Evolutionary conservation across 2,888 invertebrate species (phyloP).

Genomic region (Tenthredo notha): DNA sequence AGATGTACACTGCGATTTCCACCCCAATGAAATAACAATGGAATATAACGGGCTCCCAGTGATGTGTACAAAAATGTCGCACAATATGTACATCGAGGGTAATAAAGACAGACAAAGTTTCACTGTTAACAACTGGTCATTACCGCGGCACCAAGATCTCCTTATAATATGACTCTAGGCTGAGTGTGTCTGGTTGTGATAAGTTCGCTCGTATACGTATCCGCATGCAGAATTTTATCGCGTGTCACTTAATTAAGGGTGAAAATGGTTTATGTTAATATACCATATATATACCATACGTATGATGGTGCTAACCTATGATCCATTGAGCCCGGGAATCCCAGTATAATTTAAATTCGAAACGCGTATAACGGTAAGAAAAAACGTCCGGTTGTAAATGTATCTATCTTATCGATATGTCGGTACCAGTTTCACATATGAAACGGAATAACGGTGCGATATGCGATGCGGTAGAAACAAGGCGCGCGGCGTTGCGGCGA

Average conservation of each 20-base stretch:
- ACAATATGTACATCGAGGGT: not conserved
- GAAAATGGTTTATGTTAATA: conserved; percentile 2
- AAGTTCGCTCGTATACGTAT: not conserved
- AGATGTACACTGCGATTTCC: not conserved
- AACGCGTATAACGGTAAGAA: conserved; percentile 55
- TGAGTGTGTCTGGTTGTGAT: not conserved
- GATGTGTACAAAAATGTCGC: not conserved
- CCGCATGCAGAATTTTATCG: not conserved
- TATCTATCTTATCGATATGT: conserved; percentile 34
- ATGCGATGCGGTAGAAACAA: conserved; percentile 48
- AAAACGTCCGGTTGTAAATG: not conserved
- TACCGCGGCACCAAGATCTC: not conserved
- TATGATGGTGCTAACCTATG: conserved; percentile 72
- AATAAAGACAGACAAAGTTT: not conserved
- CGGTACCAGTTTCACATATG: conserved; percentile 36
- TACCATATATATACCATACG: not conserved
- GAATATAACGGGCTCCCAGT: not conserved
- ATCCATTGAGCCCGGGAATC: conserved; percentile 72
- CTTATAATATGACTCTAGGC: not conserved
- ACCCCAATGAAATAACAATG: not conserved
- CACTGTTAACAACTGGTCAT: not conserved
- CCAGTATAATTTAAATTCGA: conserved; percentile 60
- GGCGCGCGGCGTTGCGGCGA: conserved; percentile 74
- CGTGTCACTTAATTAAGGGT: conserved; percentile 47
- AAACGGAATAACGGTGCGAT: conserved; percentile 37